phyloP scores from a whole-genome alignment of 1,140 invertebrate species.

The Caenorhabditis tropicalis region DNA sequence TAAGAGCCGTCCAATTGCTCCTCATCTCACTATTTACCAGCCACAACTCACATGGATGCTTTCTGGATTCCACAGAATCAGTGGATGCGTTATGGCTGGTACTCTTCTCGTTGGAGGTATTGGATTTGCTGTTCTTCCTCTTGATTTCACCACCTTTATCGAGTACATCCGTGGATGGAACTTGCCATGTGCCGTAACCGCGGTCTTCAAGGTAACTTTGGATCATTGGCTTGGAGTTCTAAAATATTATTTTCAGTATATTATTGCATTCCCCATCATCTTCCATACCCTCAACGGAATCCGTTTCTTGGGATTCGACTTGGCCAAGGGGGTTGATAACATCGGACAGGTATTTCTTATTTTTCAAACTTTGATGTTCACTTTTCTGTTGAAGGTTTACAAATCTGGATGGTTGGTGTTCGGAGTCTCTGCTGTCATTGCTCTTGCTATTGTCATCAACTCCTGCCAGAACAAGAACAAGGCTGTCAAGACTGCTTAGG shows the following conservation, averaged over 20 bases:
- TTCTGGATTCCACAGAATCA: slow-evolving; percentile 68
- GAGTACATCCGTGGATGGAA: slow-evolving; percentile 62
- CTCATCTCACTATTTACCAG: slow-evolving; percentile 68
- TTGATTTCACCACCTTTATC: slow-evolving; percentile 65
- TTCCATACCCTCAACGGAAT: slow-evolving; percentile 67
- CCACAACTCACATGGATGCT: slow-evolving; percentile 68
- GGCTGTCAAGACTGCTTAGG: slow-evolving; percentile 48
- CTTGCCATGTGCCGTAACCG: slow-evolving; percentile 60
- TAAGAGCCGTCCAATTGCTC: slow-evolving; percentile 64
- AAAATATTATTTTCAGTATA: slow-evolving; percentile 52
- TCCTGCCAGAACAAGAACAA: slow-evolving; percentile 52
- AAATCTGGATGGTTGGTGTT: slow-evolving; percentile 63
- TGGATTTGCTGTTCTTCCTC: slow-evolving; percentile 62
- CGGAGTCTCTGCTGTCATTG: slow-evolving; percentile 62
- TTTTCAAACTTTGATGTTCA: neutral
- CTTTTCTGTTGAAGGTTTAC: slow-evolving; percentile 53
- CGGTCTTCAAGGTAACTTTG: slow-evolving; percentile 59
- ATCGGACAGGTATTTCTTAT: slow-evolving; percentile 36
- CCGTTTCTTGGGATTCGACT: slow-evolving; percentile 68
- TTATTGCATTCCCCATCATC: slow-evolving; percentile 67
- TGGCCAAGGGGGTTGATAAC: slow-evolving; percentile 68
- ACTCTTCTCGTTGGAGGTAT: slow-evolving; percentile 65
- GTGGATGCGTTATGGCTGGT: slow-evolving; percentile 68
- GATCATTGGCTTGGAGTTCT: neutral
- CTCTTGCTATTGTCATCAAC: slow-evolving; percentile 61